phyloP scores from a whole-genome alignment of 2,797 vertebrate species.

The Artibeus lituratus region DNA sequence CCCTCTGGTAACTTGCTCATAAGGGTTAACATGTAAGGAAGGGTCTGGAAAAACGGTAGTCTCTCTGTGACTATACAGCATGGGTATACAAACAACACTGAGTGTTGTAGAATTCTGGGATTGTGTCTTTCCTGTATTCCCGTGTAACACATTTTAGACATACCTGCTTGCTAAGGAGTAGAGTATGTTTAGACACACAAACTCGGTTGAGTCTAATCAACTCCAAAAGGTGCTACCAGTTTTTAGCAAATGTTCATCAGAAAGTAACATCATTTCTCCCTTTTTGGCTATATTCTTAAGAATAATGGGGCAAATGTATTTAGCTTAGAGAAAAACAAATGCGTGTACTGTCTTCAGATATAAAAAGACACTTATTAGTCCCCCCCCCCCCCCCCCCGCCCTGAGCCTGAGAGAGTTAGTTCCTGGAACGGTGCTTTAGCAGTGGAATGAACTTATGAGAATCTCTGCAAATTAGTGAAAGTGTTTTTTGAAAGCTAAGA shows the following conservation, averaged over 20 bases:
- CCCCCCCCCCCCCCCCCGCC: no score
- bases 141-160: neutral
- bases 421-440: neutral
- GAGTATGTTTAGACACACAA: neutral
- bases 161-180: neutral
- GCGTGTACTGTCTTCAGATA: neutral
- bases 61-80: neutral
- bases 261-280: conserved; percentile 24
- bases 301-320: conserved; percentile 17
- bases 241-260: conserved; percentile 8
- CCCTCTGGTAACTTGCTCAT: neutral
- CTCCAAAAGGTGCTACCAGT: neutral
- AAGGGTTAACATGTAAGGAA: neutral
- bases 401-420: neutral
- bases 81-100: neutral
- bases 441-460: neutral
- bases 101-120: neutral
- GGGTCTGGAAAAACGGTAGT: neutral
- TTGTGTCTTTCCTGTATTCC: neutral
- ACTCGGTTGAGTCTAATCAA: neutral
- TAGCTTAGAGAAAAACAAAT: conserved; percentile 6
- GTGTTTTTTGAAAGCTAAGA: neutral
- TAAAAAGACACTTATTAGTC: neutral
- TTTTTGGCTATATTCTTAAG: neutral
- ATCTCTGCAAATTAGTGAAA: neutral